Base-by-base conservation (phyloP, 2,113 vertebrate species). In the Balaenoptera acutorostrata region DNA sequence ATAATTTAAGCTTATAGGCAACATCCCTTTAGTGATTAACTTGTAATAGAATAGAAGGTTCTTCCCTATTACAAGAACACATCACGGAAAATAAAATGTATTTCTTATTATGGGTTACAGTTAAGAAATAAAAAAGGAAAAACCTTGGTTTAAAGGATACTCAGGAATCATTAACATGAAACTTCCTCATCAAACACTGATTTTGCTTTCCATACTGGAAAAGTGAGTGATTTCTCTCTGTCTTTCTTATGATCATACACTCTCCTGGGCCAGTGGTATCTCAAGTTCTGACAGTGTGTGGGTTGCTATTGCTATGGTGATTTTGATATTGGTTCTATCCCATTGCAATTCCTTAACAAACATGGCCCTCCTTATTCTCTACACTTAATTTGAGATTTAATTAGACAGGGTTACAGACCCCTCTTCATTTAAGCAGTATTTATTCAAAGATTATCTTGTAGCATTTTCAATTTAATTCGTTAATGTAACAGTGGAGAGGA, bases 381-480 rank as follows among this genome's bases (percentile, higher is more conserved):
- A 75, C 6, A 36, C 31, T 66, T 90, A 39, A 36, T 64, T 63
- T 78, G 71, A 97, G 17, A 33, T 89, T 95, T 91, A 97, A 93
- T 89, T 93, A 95, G 66, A n/a, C 11, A 95, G 21, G 12, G 29
- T 71, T 96, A 63, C 2, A 82, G 61, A 89, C 23, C 0, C 6
- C 8, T 85, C n/a, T 95, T 97, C 23, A 83, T 78, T 96, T 92
- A 97, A 94, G 33, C 86, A 66, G 6, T 75, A 82, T 91, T 93
- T 88, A 83, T 61, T 86, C 59, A 86, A 82, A 86, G 89, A 87
- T 71, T 61, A 61, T 86, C 39, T 84, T 96, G 25, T 44, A 83
- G 46, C 61, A 89, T 96, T 96, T 95, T 90, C n/a, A 83, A 41
- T 97, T 71, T 92, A 66, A 92, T 90, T 94, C 44, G 17, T 92